Evolutionary conservation across 2,797 vertebrate species (phyloP).

Genomic region (Esox masquinongy): DNA sequence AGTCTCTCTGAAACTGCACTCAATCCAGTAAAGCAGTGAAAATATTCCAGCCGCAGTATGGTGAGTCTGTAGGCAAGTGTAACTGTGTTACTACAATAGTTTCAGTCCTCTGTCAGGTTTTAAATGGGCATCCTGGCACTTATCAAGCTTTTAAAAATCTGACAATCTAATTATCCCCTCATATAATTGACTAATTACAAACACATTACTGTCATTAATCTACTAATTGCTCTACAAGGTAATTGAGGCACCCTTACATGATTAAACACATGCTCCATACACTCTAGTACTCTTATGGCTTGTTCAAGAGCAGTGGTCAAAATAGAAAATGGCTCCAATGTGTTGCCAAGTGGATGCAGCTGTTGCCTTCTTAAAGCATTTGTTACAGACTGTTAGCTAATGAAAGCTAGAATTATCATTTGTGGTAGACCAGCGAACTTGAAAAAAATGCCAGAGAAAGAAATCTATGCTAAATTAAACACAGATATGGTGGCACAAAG

Average conservation of each 20-base stretch:
- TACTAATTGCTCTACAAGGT: constrained; percentile 40
- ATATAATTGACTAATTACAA: constrained; percentile 49
- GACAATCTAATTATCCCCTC: constrained; percentile 65
- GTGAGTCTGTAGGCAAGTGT: neutral
- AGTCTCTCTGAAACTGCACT: neutral
- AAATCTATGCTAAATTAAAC: no score
- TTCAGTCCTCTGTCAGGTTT: neutral
- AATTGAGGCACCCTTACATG: constrained; percentile 36
- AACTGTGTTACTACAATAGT: neutral
- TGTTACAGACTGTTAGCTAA: neutral
- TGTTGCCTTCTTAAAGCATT: constrained; percentile 4
- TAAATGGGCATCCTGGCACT: neutral
- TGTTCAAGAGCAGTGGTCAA: neutral
- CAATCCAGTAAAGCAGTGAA: neutral
- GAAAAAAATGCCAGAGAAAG: no score
- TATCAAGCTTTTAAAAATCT: constrained; percentile 58
- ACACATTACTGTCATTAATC: constrained; percentile 62
- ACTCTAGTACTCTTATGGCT: neutral
- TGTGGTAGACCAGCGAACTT: neutral
- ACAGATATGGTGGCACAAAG: no score
- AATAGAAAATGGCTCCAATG: neutral
- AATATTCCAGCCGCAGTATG: neutral
- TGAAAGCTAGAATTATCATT: neutral
- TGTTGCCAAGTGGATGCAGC: constrained; percentile 10
- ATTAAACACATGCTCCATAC: constrained; percentile 41